Conservation (phyloP, 2,888 invertebrate species). For the Drosophila eohydei region DNA sequence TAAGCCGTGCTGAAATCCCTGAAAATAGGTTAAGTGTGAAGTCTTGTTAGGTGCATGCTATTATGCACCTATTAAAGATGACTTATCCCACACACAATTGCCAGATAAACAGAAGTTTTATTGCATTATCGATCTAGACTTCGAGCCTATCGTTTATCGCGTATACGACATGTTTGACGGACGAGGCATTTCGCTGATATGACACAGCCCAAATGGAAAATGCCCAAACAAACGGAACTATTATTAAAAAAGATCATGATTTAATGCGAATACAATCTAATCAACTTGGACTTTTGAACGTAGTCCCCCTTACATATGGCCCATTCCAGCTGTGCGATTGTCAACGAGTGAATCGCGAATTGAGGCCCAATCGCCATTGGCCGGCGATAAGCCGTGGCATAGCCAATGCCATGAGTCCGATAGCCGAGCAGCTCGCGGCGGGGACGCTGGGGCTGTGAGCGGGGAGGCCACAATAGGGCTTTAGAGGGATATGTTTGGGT, state of each 20-base stretch:
- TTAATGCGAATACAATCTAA: constrained; percentile 62
- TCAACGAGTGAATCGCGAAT: constrained; percentile 10
- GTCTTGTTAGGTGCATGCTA: not conserved
- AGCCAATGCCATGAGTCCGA: constrained; percentile 32
- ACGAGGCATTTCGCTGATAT: constrained; percentile 10
- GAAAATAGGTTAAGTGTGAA: not conserved
- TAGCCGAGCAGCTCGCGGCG: constrained; percentile 14
- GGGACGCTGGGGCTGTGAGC: not conserved
- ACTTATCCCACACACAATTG: not conserved
- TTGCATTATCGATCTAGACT: constrained; percentile 6
- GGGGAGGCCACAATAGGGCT: not conserved
- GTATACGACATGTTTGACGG: constrained; percentile 39
- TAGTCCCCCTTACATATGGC: not conserved
- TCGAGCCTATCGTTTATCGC: constrained; percentile 3
- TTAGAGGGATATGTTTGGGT: constrained; percentile 6
- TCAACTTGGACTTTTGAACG: constrained; percentile 47
- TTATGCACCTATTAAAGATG: not conserved
- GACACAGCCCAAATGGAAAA: constrained; percentile 32
- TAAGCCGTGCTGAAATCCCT: too few relatives aligned
- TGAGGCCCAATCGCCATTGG: constrained; percentile 41
- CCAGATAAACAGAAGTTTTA: not conserved
- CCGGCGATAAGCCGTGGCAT: constrained; percentile 46
- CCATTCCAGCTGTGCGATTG: not conserved
- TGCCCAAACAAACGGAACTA: constrained; percentile 22
- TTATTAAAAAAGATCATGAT: constrained; percentile 54